Conservation (phyloP, 2,113 vertebrate species). For the Pygoscelis adeliae region DNA sequence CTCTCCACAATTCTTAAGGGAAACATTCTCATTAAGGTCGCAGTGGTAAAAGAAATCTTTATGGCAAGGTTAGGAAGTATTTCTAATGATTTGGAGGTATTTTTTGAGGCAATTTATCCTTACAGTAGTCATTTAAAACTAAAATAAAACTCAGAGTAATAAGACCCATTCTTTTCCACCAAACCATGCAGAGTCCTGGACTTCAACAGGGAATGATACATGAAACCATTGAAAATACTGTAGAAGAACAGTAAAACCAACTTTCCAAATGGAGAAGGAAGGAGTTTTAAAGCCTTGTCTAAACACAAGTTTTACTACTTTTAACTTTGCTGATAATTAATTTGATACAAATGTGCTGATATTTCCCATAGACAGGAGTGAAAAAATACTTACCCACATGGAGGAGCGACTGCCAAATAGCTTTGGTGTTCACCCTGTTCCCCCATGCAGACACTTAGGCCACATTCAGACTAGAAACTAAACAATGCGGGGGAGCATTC, state of each 20-base stretch:
- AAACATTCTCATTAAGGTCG: conserved; percentile 30
- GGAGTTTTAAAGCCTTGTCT: background rate
- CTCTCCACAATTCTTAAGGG: background rate
- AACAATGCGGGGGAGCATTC: background rate
- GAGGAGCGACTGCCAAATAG: background rate
- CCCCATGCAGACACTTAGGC: fast-evolving
- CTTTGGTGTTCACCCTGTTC: background rate
- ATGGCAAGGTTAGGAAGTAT: conserved; percentile 10
- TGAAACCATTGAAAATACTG: background rate
- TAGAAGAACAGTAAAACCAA: background rate
- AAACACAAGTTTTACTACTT: background rate
- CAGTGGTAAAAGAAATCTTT: conserved; percentile 5
- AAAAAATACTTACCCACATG: background rate
- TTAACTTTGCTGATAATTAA: background rate
- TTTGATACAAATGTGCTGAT: background rate
- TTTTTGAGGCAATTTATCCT: conserved; percentile 42
- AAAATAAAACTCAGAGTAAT: conserved; percentile 22
- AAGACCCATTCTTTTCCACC: conserved; percentile 8
- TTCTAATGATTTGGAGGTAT: background rate
- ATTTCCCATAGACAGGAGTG: background rate
- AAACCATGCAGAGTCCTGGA: background rate
- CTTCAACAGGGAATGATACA: background rate
- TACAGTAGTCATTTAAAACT: conserved; percentile 19
- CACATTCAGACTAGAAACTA: background rate
- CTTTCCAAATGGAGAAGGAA: background rate